Conservation (phyloP, 2,113 vertebrate genomes). For the Sigmodon hispidus region DNA sequence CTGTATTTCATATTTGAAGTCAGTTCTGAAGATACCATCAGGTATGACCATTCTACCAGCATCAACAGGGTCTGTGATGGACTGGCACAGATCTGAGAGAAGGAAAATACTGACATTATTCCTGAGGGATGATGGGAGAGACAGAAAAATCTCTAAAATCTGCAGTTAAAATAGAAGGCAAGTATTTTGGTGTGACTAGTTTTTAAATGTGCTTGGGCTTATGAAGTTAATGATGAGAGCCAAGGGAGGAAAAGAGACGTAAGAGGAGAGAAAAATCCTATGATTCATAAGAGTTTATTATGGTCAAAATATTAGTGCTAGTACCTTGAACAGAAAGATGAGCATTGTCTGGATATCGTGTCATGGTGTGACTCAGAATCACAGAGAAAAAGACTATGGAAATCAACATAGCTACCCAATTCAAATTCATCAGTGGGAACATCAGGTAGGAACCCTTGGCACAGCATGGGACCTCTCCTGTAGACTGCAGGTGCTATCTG, state of each 20-base stretch:
- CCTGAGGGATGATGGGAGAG: neutral
- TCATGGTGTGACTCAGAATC: no score
- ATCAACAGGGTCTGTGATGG: neutral
- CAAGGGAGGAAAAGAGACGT: accelerated
- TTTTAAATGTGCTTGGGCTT: neutral
- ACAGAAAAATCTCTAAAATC: neutral
- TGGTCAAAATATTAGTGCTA: neutral
- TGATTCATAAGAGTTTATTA: neutral
- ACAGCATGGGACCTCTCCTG: neutral
- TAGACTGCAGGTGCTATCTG: no score
- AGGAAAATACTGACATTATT: neutral
- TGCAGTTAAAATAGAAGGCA: neutral
- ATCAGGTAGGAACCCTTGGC: no score
- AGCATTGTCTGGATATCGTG: neutral
- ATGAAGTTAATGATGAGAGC: neutral
- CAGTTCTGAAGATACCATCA: neutral
- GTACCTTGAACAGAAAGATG: neutral
- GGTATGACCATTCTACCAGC: neutral
- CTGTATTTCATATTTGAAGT: neutral
- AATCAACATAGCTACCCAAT: neutral
- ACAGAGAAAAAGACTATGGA: neutral
- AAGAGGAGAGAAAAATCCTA: accelerated
- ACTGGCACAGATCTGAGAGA: neutral
- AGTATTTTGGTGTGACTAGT: neutral
- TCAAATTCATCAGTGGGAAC: neutral